Evolutionary conservation across 2,113 vertebrate genomes (phyloP).

Genomic region (Balaeniceps rex): DNA sequence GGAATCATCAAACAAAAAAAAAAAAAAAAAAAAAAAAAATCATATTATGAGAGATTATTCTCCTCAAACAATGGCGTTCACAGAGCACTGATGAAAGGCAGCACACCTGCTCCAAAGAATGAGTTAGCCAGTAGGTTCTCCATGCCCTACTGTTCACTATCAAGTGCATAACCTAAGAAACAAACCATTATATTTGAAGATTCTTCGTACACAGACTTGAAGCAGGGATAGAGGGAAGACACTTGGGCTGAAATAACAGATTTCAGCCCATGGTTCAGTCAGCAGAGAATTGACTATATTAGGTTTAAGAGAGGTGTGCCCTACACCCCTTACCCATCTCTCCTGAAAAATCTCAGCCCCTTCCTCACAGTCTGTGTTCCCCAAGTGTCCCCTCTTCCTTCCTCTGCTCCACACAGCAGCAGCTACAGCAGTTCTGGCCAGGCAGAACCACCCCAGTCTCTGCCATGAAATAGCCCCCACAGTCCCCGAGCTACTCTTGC

Average conservation of each 20-base stretch:
- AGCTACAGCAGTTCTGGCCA: background rate
- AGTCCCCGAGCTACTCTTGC: background rate
- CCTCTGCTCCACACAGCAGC: background rate
- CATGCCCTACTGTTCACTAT: background rate
- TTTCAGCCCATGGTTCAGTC: background rate
- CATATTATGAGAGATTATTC: background rate
- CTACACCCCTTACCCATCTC: background rate
- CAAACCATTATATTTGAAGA: background rate
- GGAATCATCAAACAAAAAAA: background rate
- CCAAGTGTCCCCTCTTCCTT: background rate
- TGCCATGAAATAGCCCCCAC: background rate
- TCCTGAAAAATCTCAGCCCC: background rate
- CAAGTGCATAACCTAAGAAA: background rate
- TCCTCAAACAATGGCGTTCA: background rate
- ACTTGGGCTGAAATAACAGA: background rate
- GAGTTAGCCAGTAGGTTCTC: background rate
- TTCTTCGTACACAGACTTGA: background rate
- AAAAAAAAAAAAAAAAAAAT: background rate
- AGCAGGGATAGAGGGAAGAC: background rate
- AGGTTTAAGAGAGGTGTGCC: background rate
- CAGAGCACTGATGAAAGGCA: background rate
- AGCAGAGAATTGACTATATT: background rate
- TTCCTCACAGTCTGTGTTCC: background rate
- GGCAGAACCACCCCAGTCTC: background rate
- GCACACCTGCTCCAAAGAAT: background rate